phyloP scores from a whole-genome alignment of 2,113 vertebrate genomes.

The Acrocephalus kingi region DNA sequence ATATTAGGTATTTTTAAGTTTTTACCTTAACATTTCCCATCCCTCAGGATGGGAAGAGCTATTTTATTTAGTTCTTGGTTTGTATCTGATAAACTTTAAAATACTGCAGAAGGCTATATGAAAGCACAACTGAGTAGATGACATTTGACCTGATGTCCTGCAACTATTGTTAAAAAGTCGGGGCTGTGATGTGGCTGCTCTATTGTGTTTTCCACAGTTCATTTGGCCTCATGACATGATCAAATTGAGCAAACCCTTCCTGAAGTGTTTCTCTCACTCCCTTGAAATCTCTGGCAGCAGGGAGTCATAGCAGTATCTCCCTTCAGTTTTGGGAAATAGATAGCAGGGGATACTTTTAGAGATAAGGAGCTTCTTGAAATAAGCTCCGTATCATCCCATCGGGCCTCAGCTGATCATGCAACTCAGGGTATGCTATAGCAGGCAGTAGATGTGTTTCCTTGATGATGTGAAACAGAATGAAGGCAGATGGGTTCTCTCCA shows the following conservation, averaged over 20 bases:
- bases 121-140: not conserved
- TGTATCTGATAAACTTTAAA: not conserved
- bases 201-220: not conserved
- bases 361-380: not conserved
- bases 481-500: not conserved
- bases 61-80: not conserved
- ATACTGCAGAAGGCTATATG: not conserved
- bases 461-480: not conserved
- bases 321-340: not conserved
- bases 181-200: not conserved
- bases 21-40: not conserved
- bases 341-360: not conserved
- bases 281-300: not conserved
- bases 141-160: not conserved
- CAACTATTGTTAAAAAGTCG: not conserved
- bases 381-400: not conserved
- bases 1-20: not conserved
- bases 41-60: not conserved
- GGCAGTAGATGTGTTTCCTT: not conserved
- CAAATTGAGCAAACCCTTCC: not conserved
- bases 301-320: not conserved
- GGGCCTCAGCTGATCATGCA: not conserved
- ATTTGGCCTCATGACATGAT: not conserved
- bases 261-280: not conserved
- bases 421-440: rapidly evolving